A percentile compares a stretch with the other conserved stretches of the same genome.
These are phyloP conservation scores for Alauda arvensis DNA, from an alignment of 2,797 vertebrate genomes.

Conservation along the genomic window DNA sequence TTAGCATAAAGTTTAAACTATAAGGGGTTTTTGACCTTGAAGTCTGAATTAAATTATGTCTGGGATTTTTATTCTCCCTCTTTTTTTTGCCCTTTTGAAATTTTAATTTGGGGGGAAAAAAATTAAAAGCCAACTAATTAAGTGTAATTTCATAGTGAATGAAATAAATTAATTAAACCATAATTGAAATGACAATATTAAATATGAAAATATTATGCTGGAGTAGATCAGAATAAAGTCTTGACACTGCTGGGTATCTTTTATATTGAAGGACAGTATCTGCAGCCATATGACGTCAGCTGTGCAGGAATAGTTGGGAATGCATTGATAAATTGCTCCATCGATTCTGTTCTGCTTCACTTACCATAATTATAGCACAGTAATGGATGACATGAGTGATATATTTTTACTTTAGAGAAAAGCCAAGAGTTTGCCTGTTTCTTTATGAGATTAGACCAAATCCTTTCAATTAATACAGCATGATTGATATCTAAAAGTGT, in stretches of 20 bases:
- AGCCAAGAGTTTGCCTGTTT: constrained; percentile 79
- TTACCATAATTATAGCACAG: constrained; percentile 94
- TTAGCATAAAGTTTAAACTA: constrained; percentile 59
- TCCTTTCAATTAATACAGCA: constrained; percentile 78
- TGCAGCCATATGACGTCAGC: constrained; percentile 79
- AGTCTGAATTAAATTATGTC: constrained; percentile 57
- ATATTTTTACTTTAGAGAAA: constrained; percentile 82
- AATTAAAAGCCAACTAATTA: constrained; percentile 64
- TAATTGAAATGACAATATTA: constrained; percentile 74
- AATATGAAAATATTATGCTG: constrained; percentile 71
- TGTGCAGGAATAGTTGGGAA: constrained; percentile 76
- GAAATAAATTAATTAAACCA: constrained; percentile 77
- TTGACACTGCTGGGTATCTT: constrained; percentile 67
- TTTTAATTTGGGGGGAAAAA: constrained; percentile 50
- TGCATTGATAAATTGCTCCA: constrained; percentile 91
- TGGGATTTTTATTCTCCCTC: constrained; percentile 48
- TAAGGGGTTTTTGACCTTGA: constrained; percentile 59
- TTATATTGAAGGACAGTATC: constrained; percentile 78
- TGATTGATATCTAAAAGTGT: constrained; percentile 74
- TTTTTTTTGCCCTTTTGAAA: constrained; percentile 46
- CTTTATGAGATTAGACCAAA: constrained; percentile 80
- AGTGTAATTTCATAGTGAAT: constrained; percentile 63
- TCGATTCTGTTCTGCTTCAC: constrained; percentile 90
- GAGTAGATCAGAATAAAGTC: constrained; percentile 74
- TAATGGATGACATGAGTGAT: constrained; percentile 90